A percentile compares a stretch with the other conserved stretches of the same genome.
phyloP scores from a whole-genome alignment of 2,797 vertebrate genomes.

The Chiloscyllium punctatum region DNA sequence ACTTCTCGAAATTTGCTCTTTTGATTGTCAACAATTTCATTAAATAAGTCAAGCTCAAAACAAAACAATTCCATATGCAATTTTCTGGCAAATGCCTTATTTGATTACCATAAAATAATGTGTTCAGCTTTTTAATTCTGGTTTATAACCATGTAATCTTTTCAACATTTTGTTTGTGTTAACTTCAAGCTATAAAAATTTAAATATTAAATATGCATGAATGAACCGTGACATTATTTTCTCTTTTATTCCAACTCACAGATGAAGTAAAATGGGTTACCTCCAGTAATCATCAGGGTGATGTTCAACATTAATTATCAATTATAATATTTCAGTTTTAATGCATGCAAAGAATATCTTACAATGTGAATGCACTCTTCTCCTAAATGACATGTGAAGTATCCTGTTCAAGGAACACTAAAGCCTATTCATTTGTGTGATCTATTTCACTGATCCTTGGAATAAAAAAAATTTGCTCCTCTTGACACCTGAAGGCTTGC shows the following conservation, averaged over 20 bases:
- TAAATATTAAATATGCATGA: background rate
- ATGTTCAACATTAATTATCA: slow-evolving; percentile 5
- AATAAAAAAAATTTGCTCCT: background rate
- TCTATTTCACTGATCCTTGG: background rate
- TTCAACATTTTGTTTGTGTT: background rate
- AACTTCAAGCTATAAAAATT: background rate
- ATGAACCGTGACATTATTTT: background rate
- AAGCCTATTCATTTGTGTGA: background rate
- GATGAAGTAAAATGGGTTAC: background rate
- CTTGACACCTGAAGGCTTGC: background rate
- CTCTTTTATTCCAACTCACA: background rate
- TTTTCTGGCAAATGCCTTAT: background rate
- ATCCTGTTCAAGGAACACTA: background rate
- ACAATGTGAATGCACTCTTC: background rate
- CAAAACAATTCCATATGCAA: background rate
- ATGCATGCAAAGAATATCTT: background rate
- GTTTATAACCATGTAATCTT: background rate
- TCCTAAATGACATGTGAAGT: background rate
- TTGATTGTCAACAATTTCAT: background rate
- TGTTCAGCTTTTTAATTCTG: background rate
- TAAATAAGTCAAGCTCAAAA: background rate
- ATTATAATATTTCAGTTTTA: slow-evolving; percentile 17
- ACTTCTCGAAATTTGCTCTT: background rate
- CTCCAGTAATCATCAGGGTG: slow-evolving; percentile 3
- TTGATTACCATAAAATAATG: background rate